Evolutionary conservation across 2,113 vertebrate genomes (phyloP).

Genomic region (Cygnus atratus): DNA sequence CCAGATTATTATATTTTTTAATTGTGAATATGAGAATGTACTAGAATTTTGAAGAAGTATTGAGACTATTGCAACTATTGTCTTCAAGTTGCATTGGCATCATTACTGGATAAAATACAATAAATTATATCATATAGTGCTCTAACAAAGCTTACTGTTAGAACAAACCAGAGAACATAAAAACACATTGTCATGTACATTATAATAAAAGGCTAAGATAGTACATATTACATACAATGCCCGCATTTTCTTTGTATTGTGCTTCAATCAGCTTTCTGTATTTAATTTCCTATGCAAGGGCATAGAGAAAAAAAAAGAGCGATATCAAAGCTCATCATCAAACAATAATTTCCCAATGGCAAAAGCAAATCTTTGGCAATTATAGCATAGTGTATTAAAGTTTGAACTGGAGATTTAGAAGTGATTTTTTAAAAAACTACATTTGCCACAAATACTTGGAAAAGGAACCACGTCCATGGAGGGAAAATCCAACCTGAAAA

Average conservation of each 20-base stretch:
- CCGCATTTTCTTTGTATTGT: not conserved
- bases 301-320: not conserved
- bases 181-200: not conserved
- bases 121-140: not conserved
- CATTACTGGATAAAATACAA: not conserved
- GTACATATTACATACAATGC: not conserved
- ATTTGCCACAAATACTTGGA: not conserved
- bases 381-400: not conserved
- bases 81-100: not conserved
- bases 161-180: not conserved
- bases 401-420: not conserved
- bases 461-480: not conserved
- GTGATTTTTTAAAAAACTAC: not conserved
- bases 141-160: not conserved
- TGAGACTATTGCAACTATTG: not conserved
- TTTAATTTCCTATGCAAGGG: conserved; percentile 7
- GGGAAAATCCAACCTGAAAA: not conserved
- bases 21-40: not conserved
- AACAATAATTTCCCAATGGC: not conserved
- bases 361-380: not conserved
- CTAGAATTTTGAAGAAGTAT: not conserved
- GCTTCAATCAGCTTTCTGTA: not conserved
- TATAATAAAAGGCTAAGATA: not conserved
- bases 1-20: not conserved
- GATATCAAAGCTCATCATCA: not conserved